Evolutionary conservation across 2,113 vertebrate genomes (phyloP).

Genomic region (Puntigrus tetrazona): DNA sequence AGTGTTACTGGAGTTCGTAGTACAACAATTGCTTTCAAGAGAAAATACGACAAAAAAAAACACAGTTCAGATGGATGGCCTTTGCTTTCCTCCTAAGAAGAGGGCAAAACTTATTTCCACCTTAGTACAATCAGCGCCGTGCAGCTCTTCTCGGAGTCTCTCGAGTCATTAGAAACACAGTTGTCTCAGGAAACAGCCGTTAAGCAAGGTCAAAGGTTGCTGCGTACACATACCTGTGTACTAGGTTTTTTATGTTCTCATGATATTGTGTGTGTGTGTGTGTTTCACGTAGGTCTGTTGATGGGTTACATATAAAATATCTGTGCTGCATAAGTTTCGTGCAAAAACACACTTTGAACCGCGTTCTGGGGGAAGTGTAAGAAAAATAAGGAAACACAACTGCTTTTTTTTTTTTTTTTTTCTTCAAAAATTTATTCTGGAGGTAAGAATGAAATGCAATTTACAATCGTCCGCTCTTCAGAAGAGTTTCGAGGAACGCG

Average conservation of each 20-base stretch:
- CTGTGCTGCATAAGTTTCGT: background rate
- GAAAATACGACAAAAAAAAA: no score
- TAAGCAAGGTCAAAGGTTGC: slow-evolving; percentile 70
- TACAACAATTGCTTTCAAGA: background rate
- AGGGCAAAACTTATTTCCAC: slow-evolving; percentile 75
- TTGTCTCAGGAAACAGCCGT: slow-evolving; percentile 74
- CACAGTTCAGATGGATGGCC: slow-evolving; percentile 22
- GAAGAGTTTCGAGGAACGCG: background rate
- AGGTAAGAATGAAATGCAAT: background rate
- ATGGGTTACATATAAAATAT: slow-evolving; percentile 26
- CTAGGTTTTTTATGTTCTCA: background rate
- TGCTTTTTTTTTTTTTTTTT: slow-evolving; percentile 5
- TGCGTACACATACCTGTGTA: slow-evolving; percentile 24
- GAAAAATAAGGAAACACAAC: background rate
- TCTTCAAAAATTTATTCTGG: slow-evolving; percentile 20
- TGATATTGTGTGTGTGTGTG: background rate
- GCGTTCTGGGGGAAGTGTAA: background rate
- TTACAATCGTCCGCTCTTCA: slow-evolving; percentile 1
- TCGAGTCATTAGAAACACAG: slow-evolving; percentile 61
- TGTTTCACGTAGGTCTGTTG: slow-evolving; percentile 10
- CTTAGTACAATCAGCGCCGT: slow-evolving; percentile 58
- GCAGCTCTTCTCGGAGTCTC: slow-evolving; percentile 25
- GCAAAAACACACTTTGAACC: background rate
- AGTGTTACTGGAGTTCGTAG: slow-evolving; percentile 10
- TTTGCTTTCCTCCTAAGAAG: slow-evolving; percentile 70